Percentiles rank a stretch among this genome's conserved stretches.
These are phyloP conservation scores for Andrena trimmerana DNA, from an alignment of 2,888 invertebrate genomes.

Conservation along the genomic window DNA sequence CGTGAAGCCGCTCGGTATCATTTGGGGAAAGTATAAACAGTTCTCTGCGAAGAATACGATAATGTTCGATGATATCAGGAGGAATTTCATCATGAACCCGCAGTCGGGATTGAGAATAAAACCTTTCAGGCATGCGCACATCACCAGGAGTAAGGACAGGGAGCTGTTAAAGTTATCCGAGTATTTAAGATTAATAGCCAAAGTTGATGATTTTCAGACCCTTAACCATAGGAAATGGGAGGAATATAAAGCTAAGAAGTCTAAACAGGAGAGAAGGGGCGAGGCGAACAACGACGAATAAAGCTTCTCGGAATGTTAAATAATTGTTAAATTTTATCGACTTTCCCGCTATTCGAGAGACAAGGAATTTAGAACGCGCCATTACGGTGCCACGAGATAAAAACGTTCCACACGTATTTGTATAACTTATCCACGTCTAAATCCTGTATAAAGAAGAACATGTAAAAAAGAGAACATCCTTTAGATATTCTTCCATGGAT, in stretches of 20 bases:
- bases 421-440: slow-evolving; percentile 4
- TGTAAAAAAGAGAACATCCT: slow-evolving; percentile 17
- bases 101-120: slow-evolving; percentile 96
- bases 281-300: slow-evolving; percentile 51
- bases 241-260: slow-evolving; percentile 88
- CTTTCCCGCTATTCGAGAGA: slow-evolving; percentile 35
- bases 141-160: slow-evolving; percentile 93
- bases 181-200: slow-evolving; percentile 94
- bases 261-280: slow-evolving; percentile 51
- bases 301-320: slow-evolving; percentile 27
- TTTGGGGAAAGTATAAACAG: slow-evolving; percentile 97
- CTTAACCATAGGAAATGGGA: slow-evolving; percentile 98
- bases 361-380: not conserved
- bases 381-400: not conserved
- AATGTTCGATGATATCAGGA: slow-evolving; percentile 98
- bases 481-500: slow-evolving; percentile 49
- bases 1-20: slow-evolving; percentile 97
- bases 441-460: slow-evolving; percentile 31
- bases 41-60: slow-evolving; percentile 97
- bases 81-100: slow-evolving; percentile 99
- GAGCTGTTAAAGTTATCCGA: slow-evolving; percentile 93
- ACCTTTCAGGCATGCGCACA: slow-evolving; percentile 96
- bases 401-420: not conserved
- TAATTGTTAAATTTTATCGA: slow-evolving; percentile 50
- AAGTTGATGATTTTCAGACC: slow-evolving; percentile 92